phyloP scores from a whole-genome alignment of 2,797 vertebrate species.

The Squalus acanthias region DNA sequence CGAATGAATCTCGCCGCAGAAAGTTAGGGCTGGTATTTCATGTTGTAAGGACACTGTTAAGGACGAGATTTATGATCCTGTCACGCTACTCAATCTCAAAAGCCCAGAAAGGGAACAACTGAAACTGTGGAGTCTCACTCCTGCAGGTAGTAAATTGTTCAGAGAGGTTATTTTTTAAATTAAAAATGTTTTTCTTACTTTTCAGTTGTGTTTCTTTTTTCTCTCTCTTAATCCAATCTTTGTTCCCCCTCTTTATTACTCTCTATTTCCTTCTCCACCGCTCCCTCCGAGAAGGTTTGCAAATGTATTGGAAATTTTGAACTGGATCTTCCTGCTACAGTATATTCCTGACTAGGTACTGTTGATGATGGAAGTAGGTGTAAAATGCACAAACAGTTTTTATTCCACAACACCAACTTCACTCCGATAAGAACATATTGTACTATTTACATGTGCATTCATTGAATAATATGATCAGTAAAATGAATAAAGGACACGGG shows the following conservation, averaged over 20 bases:
- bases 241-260: not conserved
- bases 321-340: too few species aligned
- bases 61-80: too few species aligned
- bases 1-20: not conserved
- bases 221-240: not conserved
- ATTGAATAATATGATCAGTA: not conserved
- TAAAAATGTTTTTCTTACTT: not conserved
- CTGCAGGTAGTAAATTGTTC: not conserved
- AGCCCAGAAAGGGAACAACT: not conserved
- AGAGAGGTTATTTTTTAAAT: not conserved
- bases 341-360: not conserved
- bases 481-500: not conserved
- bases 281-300: not conserved
- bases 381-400: not conserved
- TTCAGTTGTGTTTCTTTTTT: not conserved
- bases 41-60: not conserved
- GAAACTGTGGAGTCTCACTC: not conserved
- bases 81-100: not conserved
- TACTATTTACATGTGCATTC: not conserved
- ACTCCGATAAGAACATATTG: not conserved
- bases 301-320: not conserved
- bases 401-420: not conserved
- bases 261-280: not conserved
- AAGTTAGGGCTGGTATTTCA: not conserved
- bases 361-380: not conserved